These are phyloP conservation scores for Hypomecis punctinalis DNA, from an alignment of 2,888 invertebrate genomes.

Conservation along the genomic window DNA sequence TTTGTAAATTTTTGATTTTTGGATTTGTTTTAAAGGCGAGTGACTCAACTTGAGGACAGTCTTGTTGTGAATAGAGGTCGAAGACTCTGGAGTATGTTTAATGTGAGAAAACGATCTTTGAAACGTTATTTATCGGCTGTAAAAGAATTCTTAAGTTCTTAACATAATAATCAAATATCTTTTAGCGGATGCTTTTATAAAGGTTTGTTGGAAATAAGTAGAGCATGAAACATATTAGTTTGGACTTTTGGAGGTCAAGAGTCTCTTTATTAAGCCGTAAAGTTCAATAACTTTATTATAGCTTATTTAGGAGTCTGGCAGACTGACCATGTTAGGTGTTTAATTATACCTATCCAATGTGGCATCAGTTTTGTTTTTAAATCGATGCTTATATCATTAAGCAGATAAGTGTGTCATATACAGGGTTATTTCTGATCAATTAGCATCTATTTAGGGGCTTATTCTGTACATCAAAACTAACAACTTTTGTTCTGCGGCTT, in stretches of 20 bases:
- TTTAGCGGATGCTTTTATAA: slow-evolving; percentile 16
- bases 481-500: too few relatives aligned
- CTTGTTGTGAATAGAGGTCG: slow-evolving; percentile 74
- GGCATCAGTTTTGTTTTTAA: too few relatives aligned
- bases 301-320: too few relatives aligned
- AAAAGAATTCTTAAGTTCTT: slow-evolving; percentile 38
- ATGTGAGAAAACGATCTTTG: slow-evolving; percentile 59
- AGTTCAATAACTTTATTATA: too few relatives aligned
- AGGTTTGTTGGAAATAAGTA: slow-evolving; percentile 3
- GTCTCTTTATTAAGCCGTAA: too few relatives aligned
- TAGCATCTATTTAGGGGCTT: too few relatives aligned
- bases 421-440: too few relatives aligned
- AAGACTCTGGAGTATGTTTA: slow-evolving; percentile 57
- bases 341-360: too few relatives aligned
- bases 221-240: slow-evolving; percentile 6
- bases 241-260: slow-evolving; percentile 4
- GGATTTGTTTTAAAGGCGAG: slow-evolving; percentile 26
- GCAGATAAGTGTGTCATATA: too few relatives aligned
- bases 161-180: slow-evolving; percentile 31
- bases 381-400: too few relatives aligned
- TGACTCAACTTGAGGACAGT: slow-evolving; percentile 59
- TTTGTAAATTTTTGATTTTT: slow-evolving; percentile 18
- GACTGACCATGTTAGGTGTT: too few relatives aligned
- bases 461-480: too few relatives aligned
- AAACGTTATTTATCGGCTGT: slow-evolving; percentile 37